Conservation (phyloP, 2,113 vertebrate genomes). For the Ursus arctos region DNA sequence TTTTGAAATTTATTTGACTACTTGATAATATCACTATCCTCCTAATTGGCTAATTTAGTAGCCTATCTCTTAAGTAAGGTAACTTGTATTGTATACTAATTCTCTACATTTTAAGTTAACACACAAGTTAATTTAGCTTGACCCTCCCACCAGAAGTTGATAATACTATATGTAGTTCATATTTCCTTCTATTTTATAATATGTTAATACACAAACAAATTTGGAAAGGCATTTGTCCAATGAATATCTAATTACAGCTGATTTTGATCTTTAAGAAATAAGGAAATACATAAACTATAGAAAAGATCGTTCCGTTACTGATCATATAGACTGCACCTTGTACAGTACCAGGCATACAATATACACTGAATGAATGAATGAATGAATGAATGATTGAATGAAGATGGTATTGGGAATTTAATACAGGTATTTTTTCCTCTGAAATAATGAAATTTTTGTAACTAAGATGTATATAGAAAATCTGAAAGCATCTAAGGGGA, state of each 20-base stretch:
- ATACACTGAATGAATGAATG: neutral
- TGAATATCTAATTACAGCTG: neutral
- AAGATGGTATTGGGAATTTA: neutral
- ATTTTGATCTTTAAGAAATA: neutral
- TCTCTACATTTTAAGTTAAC: neutral
- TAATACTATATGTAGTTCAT: neutral
- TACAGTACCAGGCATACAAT: neutral
- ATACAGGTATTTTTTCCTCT: neutral
- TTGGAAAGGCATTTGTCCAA: neutral
- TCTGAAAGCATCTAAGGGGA: neutral
- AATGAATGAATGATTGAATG: neutral
- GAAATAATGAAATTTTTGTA: neutral
- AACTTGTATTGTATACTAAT: neutral
- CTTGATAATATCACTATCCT: neutral
- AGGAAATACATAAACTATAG: neutral
- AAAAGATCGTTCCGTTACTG: neutral
- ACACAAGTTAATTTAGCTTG: constrained; percentile 10
- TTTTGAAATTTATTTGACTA: constrained; percentile 10
- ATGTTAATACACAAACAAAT: neutral
- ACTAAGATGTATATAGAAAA: neutral
- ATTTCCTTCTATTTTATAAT: neutral
- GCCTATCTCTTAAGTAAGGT: neutral
- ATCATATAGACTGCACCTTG: neutral
- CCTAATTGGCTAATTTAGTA: neutral
- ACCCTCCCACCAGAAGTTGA: neutral